phyloP scores from a whole-genome alignment of 2,888 invertebrate species.

The Sepioteuthis lessoniana region DNA sequence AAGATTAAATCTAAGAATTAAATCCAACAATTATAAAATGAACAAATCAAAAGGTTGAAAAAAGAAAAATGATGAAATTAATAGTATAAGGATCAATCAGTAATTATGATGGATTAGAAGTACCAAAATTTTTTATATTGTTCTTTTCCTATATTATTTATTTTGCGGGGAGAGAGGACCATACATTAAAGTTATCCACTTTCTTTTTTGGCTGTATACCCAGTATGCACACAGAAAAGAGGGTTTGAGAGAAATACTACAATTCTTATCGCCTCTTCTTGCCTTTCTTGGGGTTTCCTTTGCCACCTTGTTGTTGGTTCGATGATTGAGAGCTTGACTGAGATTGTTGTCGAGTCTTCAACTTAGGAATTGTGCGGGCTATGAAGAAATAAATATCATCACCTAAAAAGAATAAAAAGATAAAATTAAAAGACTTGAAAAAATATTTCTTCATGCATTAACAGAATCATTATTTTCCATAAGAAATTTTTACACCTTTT shows the following conservation, averaged over 20 bases:
- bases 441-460: neutral
- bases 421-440: neutral
- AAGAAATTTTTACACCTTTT: no score
- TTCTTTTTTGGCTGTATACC: neutral
- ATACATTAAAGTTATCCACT: neutral
- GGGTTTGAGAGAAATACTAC: slow-evolving; percentile 23
- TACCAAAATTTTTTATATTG: neutral
- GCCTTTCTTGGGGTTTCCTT: slow-evolving; percentile 67
- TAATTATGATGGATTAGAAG: neutral
- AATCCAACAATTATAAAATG: no score
- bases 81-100: no score
- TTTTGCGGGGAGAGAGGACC: neutral
- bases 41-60: no score
- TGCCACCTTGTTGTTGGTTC: slow-evolving; percentile 57
- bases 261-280: slow-evolving; percentile 59
- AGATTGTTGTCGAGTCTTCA: slow-evolving; percentile 79
- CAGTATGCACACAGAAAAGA: neutral
- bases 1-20: no score
- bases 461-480: neutral
- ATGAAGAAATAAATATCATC: slow-evolving; percentile 85
- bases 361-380: slow-evolving; percentile 90
- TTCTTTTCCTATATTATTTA: neutral
- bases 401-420: slow-evolving; percentile 74
- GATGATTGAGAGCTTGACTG: slow-evolving; percentile 55
- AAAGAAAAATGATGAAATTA: no score